These are phyloP conservation scores for Nannobrachium achirus DNA, from an alignment of 2,113 vertebrate genomes.

Conservation along the genomic window DNA sequence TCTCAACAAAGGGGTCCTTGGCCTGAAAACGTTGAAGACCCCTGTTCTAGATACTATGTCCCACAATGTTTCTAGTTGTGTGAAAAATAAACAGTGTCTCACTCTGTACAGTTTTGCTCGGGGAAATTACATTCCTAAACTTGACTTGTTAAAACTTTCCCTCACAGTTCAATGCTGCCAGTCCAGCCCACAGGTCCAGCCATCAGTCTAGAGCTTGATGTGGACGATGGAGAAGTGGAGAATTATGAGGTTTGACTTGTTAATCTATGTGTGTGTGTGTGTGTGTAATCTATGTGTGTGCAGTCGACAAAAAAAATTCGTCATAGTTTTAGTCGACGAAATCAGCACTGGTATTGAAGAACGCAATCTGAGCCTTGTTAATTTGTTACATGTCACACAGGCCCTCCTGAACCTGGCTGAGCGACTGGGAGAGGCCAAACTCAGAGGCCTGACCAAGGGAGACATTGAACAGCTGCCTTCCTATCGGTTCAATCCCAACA, in stretches of 20 bases:
- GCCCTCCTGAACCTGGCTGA: conserved; percentile 96
- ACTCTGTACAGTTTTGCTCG: neutral
- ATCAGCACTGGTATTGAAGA: neutral
- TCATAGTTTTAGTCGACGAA: too few species aligned
- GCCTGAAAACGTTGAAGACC: too few species aligned
- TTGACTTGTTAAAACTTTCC: conserved; percentile 20
- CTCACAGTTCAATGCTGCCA: conserved; percentile 93
- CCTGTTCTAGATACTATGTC: too few species aligned
- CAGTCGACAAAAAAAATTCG: too few species aligned
- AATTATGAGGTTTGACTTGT: conserved; percentile 90
- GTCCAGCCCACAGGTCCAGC: conserved; percentile 96
- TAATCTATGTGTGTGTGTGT: neutral
- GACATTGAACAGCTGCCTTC: conserved; percentile 99
- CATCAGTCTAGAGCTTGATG: conserved; percentile 97
- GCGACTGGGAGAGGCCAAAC: conserved; percentile 96
- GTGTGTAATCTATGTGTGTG: too few species aligned
- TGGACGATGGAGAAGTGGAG: conserved; percentile 98
- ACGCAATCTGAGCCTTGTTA: neutral
- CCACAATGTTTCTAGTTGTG: neutral
- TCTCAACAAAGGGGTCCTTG: too few species aligned
- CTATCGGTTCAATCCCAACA: conserved; percentile 97
- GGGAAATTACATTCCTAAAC: neutral
- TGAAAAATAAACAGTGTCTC: neutral
- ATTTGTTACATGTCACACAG: conserved; percentile 62
- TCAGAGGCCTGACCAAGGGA: conserved; percentile 93